phyloP scores from a whole-genome alignment of 2,797 vertebrate genomes.

The Chrysolophus pictus region DNA sequence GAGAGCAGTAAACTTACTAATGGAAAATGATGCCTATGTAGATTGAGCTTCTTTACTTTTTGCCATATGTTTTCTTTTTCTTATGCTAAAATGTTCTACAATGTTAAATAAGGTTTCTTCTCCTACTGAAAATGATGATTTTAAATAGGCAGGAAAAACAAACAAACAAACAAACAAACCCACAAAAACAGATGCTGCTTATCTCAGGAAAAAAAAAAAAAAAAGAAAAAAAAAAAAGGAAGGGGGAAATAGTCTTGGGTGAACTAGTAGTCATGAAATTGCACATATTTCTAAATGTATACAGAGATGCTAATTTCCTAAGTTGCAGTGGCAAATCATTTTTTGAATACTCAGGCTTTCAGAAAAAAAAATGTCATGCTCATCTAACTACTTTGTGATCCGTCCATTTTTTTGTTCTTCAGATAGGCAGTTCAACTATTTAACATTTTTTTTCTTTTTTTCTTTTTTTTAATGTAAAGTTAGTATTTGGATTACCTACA shows the following conservation, averaged over 20 bases:
- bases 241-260: neutral
- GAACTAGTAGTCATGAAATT: neutral
- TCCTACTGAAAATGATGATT: neutral
- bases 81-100: neutral
- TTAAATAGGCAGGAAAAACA: neutral
- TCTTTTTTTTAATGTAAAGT: no score
- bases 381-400: neutral
- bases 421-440: neutral
- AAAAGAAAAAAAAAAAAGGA: no score
- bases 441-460: neutral
- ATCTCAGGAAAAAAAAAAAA: neutral
- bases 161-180: neutral
- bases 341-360: neutral
- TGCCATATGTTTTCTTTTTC: neutral
- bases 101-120: neutral
- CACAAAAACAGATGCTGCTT: neutral
- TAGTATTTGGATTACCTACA: no score
- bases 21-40: neutral
- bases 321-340: neutral
- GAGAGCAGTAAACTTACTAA: neutral
- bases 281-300: accelerated
- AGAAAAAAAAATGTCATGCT: neutral
- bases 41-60: neutral
- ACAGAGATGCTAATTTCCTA: neutral
- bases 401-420: neutral